Conservation (phyloP, 1,140 invertebrate species). For the Branchinecta lindahli region DNA sequence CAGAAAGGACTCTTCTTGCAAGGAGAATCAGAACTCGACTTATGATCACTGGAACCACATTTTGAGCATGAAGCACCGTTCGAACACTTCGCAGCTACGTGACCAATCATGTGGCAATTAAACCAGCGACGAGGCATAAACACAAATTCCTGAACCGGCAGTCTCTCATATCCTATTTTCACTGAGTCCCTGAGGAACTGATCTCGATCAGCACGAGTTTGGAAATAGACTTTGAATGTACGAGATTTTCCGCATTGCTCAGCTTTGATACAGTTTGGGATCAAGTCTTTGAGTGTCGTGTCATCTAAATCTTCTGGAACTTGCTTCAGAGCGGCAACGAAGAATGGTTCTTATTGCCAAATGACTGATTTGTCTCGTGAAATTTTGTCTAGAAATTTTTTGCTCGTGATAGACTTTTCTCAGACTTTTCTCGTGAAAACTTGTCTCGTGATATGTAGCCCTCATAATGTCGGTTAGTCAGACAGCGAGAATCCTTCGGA, state of each 20-base stretch:
- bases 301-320: not conserved
- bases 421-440: too few relatives aligned
- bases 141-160: not conserved
- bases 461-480: not conserved
- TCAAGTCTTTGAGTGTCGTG: not conserved
- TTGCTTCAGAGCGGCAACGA: not conserved
- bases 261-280: conserved; percentile 1
- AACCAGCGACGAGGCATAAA: conserved; percentile 1
- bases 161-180: not conserved
- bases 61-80: not conserved
- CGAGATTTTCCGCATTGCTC: not conserved
- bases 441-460: too few relatives aligned
- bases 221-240: not conserved
- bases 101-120: conserved; percentile 4
- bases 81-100: not conserved
- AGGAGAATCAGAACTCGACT: conserved; percentile 4
- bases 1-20: not conserved
- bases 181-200: not conserved
- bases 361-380: too few relatives aligned
- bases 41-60: not conserved
- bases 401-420: too few relatives aligned
- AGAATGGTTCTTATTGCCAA: too few relatives aligned
- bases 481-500: conserved; percentile 3
- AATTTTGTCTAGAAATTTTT: too few relatives aligned
- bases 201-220: not conserved